Conservation (phyloP, 1,140 invertebrate species). For the Rhopalosiphum maidis region DNA sequence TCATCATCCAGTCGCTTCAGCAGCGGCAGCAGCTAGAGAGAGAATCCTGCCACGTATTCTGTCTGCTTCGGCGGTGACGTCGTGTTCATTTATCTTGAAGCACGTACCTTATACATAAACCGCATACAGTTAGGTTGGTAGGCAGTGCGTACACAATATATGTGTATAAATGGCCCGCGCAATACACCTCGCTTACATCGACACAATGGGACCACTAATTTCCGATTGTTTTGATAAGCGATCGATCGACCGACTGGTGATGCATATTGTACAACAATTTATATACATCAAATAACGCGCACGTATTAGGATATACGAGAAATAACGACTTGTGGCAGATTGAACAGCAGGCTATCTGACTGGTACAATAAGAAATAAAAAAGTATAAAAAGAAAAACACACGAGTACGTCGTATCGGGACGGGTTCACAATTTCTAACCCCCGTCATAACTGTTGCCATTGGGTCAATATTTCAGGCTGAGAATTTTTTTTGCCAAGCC, state of each 20-base stretch:
- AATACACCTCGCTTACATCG: neutral
- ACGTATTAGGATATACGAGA: neutral
- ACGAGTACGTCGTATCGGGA: neutral
- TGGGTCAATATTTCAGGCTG: no score
- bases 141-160: neutral
- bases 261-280: neutral
- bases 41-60: neutral
- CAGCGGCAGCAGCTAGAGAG: neutral
- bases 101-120: neutral
- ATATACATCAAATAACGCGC: neutral
- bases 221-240: constrained; percentile 57
- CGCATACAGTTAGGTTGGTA: neutral
- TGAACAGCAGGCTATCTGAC: constrained; percentile 45
- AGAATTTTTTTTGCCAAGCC: no score
- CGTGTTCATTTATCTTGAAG: neutral
- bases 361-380: constrained; percentile 36
- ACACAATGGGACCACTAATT: constrained; percentile 52
- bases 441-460: neutral
- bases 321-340: neutral
- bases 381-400: neutral
- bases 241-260: constrained; percentile 23
- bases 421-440: constrained; percentile 53
- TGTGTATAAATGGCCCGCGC: neutral
- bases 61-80: neutral
- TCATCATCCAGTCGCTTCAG: neutral